Conservation (phyloP, 2,797 vertebrate species). For the Liparis tanakae region DNA sequence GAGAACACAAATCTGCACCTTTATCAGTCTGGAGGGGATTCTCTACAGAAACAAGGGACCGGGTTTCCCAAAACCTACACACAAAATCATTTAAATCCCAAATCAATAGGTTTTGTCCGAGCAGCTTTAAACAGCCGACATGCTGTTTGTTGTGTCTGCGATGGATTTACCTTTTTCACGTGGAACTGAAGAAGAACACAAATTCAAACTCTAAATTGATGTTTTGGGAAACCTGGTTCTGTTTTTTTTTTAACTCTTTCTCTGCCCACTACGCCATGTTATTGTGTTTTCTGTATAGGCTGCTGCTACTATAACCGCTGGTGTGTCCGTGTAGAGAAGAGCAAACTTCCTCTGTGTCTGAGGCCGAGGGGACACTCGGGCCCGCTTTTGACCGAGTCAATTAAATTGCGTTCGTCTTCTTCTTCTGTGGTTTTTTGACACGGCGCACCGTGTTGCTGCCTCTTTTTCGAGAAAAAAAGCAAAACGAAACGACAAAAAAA, state of each 20-base stretch:
- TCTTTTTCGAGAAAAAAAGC: conserved; percentile 40
- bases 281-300: conserved; percentile 70
- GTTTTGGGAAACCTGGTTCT: conserved; percentile 75
- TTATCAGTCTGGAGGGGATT: conserved; percentile 75
- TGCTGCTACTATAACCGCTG: conserved; percentile 74
- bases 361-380: conserved; percentile 62
- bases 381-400: conserved; percentile 59
- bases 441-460: conserved; percentile 61
- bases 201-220: conserved; percentile 13
- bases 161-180: conserved; percentile 10
- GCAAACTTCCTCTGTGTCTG: conserved; percentile 73
- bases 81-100: conserved; percentile 31
- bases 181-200: conserved; percentile 32
- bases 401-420: conserved; percentile 53
- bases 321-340: conserved; percentile 68
- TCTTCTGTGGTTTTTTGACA: conserved; percentile 55
- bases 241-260: conserved; percentile 68
- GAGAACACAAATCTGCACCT: conserved; percentile 80
- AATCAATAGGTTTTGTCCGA: conserved; percentile 47
- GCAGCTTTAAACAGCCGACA: conserved; percentile 28
- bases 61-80: conserved; percentile 72
- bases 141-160: conserved; percentile 14
- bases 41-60: conserved; percentile 62
- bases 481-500: conserved; percentile 19
- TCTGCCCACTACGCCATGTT: conserved; percentile 83